Evolutionary conservation across 1,140 invertebrate genomes (phyloP).

Genomic region (Himalopsyche phryganea): DNA sequence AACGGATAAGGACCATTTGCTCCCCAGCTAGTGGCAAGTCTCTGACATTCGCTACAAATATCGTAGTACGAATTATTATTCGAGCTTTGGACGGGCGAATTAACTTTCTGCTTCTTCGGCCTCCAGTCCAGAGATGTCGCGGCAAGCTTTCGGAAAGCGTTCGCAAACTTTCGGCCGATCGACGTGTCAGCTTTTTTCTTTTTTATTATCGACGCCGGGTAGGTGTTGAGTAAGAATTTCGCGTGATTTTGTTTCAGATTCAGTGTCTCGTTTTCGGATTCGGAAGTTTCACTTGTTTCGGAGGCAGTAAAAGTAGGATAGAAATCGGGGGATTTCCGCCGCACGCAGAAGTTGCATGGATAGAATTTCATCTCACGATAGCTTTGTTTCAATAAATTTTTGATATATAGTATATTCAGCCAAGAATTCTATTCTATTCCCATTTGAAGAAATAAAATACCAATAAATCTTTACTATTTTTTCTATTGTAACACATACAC

Average conservation of each 20-base stretch:
- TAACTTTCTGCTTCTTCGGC: conserved; percentile 11
- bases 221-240: neutral
- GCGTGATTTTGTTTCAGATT: conserved; percentile 6
- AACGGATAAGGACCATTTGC: conserved; percentile 16
- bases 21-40: conserved; percentile 12
- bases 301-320: conserved; percentile 48
- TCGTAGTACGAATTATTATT: conserved; percentile 18
- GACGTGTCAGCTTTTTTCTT: conserved; percentile 16
- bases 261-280: conserved; percentile 43
- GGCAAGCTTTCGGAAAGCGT: conserved; percentile 26
- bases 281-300: conserved; percentile 45
- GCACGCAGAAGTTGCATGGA: conserved; percentile 26
- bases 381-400: too few species aligned
- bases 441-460: too few species aligned
- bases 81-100: conserved; percentile 1
- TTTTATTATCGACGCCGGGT: conserved; percentile 10
- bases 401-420: too few species aligned
- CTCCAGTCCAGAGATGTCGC: conserved; percentile 12
- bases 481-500: too few species aligned
- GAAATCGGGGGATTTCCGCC: conserved; percentile 40
- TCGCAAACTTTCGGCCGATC: conserved; percentile 27
- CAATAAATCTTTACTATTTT: too few species aligned
- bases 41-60: conserved; percentile 23
- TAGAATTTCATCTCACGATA: conserved; percentile 30
- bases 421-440: too few species aligned